Conservation (phyloP, 2,113 vertebrate genomes). For the Sinocyclocheilus maitianheensis region DNA sequence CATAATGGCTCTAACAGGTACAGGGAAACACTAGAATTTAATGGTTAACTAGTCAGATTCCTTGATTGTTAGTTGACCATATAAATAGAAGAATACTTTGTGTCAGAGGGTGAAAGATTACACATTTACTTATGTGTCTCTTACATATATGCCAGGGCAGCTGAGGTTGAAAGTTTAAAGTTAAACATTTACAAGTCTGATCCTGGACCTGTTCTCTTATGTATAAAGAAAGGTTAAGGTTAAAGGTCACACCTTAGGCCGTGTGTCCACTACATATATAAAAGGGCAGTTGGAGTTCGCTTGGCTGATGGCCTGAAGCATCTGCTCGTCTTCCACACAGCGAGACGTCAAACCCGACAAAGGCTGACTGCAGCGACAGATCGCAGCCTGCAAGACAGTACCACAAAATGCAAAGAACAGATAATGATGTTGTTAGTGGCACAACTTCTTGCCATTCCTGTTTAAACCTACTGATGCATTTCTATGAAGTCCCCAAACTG, state of each 20-base stretch:
- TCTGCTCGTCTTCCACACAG: constrained; percentile 80
- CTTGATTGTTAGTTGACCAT: background rate
- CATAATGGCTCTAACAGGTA: too few species aligned
- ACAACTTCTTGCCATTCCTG: background rate
- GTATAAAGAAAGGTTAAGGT: constrained; percentile 35
- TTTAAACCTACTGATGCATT: background rate
- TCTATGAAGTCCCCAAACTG: background rate
- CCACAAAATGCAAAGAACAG: constrained; percentile 25
- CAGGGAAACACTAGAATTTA: background rate
- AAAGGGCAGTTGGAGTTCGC: constrained; percentile 78
- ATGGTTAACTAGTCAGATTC: background rate
- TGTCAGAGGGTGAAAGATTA: constrained; percentile 10
- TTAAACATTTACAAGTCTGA: background rate
- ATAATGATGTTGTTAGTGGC: background rate
- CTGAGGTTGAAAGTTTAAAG: constrained; percentile 19
- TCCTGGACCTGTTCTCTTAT: background rate
- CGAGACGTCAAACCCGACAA: constrained; percentile 78
- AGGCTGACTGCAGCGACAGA: constrained; percentile 83
- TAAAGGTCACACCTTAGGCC: constrained; percentile 77
- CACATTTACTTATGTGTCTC: background rate
- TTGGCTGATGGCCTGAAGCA: constrained; percentile 79
- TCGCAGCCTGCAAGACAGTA: constrained; percentile 73
- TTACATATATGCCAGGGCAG: background rate
- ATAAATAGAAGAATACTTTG: background rate
- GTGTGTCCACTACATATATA: constrained; percentile 85